Base-by-base conservation (phyloP, 2,797 vertebrate species). In the Borostomias antarcticus region DNA sequence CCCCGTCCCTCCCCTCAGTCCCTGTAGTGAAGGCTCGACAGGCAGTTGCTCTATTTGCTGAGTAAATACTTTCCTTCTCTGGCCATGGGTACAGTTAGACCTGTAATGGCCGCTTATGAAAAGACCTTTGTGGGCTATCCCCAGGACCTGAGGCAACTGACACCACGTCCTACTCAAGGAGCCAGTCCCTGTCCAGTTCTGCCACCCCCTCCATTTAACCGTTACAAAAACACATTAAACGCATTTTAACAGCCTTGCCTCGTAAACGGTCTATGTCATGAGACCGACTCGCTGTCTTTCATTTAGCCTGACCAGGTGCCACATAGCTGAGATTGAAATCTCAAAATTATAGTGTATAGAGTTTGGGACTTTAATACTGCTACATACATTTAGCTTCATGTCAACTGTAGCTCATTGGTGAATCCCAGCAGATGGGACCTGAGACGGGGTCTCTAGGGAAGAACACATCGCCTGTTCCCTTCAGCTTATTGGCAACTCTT, bases 11-110 rank as follows among this genome's bases (percentile, higher is more conserved):
- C 50, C 15, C 50, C 8, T 6, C 53, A 11, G 2, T 52, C 9
- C 21, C 56, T 40, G 48, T 19, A 32, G 23, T 30, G 47, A 52
- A n/a, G 33, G 51, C 37, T 35, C 29, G 51, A 56, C 58, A 51
- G 30, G 11, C 47, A 29, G 59, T 54, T 58, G 64, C 43, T 23
- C 58, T 48, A 50, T 67, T 43, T 66, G 50, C 51, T 48, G 15
- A 64, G 47, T 25, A 66, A 66, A 66, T 43, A 21, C 28, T 29
- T 26, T 11, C 26, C 23, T 28, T 40, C 17, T 43, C 28, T 40
- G 29, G 40, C 23, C 2, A 30, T 29, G 9, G 29, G 30, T 23
- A 47, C 43, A 48, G 52, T 8, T 33, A 28, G 28, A 43, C 43
- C 33, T 17, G 21, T 29, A 57, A 56, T 26, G 56, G 50, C 47